These are phyloP conservation scores for Porphyrio hochstetteri DNA, from an alignment of 2,113 vertebrate species.

Conservation along the genomic window DNA sequence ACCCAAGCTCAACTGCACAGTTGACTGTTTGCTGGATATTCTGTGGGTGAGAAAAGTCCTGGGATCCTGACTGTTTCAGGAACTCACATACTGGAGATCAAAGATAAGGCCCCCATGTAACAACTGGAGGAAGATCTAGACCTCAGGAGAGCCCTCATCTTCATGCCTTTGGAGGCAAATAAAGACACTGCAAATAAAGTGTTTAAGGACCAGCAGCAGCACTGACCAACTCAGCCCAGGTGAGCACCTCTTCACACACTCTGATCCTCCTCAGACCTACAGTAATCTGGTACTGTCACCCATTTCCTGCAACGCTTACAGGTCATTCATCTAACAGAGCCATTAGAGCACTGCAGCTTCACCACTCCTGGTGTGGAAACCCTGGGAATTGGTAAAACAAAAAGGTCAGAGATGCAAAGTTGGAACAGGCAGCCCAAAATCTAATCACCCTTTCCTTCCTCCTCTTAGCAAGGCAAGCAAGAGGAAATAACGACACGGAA, in stretches of 20 bases:
- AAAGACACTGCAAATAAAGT: background rate
- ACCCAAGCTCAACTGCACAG: background rate
- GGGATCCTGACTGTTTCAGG: background rate
- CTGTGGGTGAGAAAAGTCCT: background rate
- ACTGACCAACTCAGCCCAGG: background rate
- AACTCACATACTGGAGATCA: background rate
- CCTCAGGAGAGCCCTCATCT: background rate
- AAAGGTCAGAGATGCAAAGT: background rate
- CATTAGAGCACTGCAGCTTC: background rate
- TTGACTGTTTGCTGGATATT: background rate
- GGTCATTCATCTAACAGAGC: background rate
- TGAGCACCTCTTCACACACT: background rate
- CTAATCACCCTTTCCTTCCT: background rate
- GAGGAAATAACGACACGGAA: background rate
- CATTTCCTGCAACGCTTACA: background rate
- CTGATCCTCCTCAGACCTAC: background rate
- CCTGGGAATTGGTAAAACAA: background rate
- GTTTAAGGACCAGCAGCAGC: background rate
- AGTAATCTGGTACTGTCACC: rapidly evolving
- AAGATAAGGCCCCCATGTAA: background rate
- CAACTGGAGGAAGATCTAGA: background rate
- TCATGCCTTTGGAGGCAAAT: too few species aligned
- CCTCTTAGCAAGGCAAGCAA: background rate
- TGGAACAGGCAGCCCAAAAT: background rate
- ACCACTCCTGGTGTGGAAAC: background rate